phyloP scores from a whole-genome alignment of 2,113 vertebrate species.

The Hemicordylus capensis region DNA sequence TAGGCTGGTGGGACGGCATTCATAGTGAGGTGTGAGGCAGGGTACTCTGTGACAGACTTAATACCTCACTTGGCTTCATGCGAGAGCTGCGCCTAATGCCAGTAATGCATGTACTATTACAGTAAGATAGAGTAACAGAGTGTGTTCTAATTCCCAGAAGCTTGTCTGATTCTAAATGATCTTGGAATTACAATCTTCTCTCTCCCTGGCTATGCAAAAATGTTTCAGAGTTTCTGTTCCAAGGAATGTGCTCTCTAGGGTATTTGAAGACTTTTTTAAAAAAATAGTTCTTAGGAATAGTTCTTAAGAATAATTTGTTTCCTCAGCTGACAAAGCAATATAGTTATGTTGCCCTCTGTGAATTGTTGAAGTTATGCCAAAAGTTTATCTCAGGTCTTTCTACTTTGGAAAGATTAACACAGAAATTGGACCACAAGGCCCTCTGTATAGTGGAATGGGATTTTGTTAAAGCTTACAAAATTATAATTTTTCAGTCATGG shows the following conservation, averaged over 20 bases:
- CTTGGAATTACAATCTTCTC: too few species aligned
- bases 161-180: background rate
- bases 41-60: too few species aligned
- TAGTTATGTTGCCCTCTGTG: too few species aligned
- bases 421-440: too few species aligned
- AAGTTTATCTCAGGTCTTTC: slow-evolving; percentile 1
- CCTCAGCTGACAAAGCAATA: background rate
- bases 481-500: background rate
- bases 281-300: slow-evolving; percentile 35
- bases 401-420: background rate
- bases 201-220: slow-evolving; percentile 32
- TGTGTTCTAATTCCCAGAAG: slow-evolving; percentile 15
- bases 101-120: background rate
- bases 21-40: too few species aligned
- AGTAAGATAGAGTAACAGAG: background rate
- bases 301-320: slow-evolving; percentile 34
- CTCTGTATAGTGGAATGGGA: background rate
- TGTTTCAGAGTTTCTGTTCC: background rate
- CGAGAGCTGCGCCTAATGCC: too few species aligned
- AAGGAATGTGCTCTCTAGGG: background rate
- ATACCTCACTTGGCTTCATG: too few species aligned
- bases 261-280: slow-evolving; percentile 10
- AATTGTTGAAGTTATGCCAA: slow-evolving; percentile 13
- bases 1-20: too few species aligned
- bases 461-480: background rate